Conservation (phyloP, 2,113 vertebrate genomes). For the Platichthys stellatus region DNA sequence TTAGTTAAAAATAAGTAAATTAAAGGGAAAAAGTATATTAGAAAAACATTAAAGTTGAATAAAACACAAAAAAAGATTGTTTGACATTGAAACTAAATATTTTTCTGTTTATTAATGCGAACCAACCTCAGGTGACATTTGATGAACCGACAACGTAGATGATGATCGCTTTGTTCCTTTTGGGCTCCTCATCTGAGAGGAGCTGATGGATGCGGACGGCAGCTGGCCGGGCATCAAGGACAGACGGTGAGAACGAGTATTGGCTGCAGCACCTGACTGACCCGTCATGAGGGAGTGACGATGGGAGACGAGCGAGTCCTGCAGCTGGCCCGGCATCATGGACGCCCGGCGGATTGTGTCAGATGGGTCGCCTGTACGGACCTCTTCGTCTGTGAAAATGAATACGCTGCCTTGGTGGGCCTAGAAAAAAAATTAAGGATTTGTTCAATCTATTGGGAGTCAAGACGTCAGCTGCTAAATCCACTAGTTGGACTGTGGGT, state of each 20-base stretch:
- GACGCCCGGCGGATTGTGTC: constrained; percentile 91
- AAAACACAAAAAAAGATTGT: too few species aligned
- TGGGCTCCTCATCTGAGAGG: constrained; percentile 47
- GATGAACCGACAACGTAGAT: constrained; percentile 32
- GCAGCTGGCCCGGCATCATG: constrained; percentile 85
- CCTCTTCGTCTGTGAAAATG: constrained; percentile 88
- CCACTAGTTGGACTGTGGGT: not conserved
- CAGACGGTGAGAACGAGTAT: constrained; percentile 59
- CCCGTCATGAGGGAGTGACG: constrained; percentile 83
- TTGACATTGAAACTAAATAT: not conserved
- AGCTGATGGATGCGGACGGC: constrained; percentile 21
- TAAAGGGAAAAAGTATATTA: too few species aligned
- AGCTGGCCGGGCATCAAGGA: constrained; percentile 86
- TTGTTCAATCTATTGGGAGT: too few species aligned
- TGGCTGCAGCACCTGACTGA: constrained; percentile 47
- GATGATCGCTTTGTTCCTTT: constrained; percentile 49
- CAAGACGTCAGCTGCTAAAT: not conserved
- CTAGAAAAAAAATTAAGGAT: constrained; percentile 63
- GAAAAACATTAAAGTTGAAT: too few species aligned
- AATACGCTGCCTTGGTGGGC: constrained; percentile 68
- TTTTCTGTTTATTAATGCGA: not conserved
- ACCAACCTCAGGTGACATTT: constrained; percentile 72
- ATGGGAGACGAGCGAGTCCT: constrained; percentile 62
- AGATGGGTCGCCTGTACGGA: constrained; percentile 87
- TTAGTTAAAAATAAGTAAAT: too few species aligned